Evolutionary conservation across 2,113 vertebrate genomes (phyloP), one percentile per base, ranked within the genome.

Genomic region (Anthoscopus minutus): DNA sequence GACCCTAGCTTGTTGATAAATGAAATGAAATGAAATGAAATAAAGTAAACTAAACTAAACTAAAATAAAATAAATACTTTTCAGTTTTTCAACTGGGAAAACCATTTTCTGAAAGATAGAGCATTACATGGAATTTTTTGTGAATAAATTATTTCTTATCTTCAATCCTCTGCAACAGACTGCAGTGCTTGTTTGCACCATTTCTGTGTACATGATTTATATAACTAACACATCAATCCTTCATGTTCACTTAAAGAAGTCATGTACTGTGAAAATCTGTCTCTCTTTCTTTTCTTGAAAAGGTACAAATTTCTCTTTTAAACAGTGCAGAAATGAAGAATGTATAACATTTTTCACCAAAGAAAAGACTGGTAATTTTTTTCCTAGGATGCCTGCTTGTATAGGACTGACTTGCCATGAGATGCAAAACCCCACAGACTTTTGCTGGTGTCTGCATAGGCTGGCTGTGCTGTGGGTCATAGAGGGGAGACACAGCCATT

Each of bases 401-500:
- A 5, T 48, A 67, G 1, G 2, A 45, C 2, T 89, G 84, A 48
- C 14, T 11, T n/a, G 25, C 15, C 50, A 44, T 0, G 1, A 83
- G 31, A 57, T 57, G 61, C 27, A 62, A 57, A 74, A n/a, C 6
- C 15, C 35, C 66, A 65, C 4, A 61, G 47, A 15, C n/a, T 91
- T 13, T 48, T 57, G 45, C 40, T 72, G 16, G 20, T 23, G 54
- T 58, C 38, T 48, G 60, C 65, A 40, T 4, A n/a, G 24, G 35
- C 65, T 89, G 65, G 17, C 22, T 57, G 65, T 2, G 7, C 50
- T 73, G 72, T 4, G 1, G 60, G 53, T 70, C 31, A 61, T 19
- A 40, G 22, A 0, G 0, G 84, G 51, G 42, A 91, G 84, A 73
- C 24, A 47, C 0, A 70, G 45, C 22, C 5, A 2, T 16, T 53